These are phyloP conservation scores for Tetragonisca angustula DNA, from an alignment of 2,888 invertebrate species.

Conservation along the genomic window DNA sequence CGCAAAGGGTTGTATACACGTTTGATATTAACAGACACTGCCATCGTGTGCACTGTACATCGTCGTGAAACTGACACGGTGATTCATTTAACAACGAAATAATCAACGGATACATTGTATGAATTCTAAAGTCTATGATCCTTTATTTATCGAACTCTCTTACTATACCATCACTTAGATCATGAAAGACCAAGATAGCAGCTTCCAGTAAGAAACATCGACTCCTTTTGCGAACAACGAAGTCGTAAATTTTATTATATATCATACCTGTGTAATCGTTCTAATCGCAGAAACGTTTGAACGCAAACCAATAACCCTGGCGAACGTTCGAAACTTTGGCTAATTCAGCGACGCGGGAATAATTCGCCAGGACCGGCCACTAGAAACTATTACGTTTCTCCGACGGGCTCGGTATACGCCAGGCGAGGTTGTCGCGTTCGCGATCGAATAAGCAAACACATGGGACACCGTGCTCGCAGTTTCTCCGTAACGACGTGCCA, in stretches of 20 bases:
- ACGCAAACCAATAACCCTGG: neutral
- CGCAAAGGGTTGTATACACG: neutral
- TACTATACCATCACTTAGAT: neutral
- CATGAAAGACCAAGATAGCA: neutral
- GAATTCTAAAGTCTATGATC: neutral
- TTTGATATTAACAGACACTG: neutral
- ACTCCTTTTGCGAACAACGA: neutral
- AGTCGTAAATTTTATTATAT: neutral
- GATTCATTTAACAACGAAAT: neutral
- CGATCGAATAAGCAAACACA: constrained; percentile 33
- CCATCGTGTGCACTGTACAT: neutral
- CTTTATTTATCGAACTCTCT: neutral
- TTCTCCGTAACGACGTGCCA: constrained; percentile 71
- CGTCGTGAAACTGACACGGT: neutral
- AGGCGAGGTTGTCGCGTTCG: constrained; percentile 18
- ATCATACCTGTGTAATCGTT: neutral
- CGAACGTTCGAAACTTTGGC: constrained; percentile 1
- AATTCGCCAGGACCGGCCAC: neutral
- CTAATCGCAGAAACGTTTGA: neutral
- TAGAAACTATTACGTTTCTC: constrained; percentile 27
- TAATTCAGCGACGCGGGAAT: constrained; percentile 7
- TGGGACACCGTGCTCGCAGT: constrained; percentile 76
- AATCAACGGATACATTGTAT: neutral
- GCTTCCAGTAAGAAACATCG: neutral
- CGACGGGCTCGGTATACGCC: neutral